These are phyloP conservation scores for Spongia lamella DNA, from an alignment of 37 sponge, comb jelly and placozoan species.

Conservation along the genomic window DNA sequence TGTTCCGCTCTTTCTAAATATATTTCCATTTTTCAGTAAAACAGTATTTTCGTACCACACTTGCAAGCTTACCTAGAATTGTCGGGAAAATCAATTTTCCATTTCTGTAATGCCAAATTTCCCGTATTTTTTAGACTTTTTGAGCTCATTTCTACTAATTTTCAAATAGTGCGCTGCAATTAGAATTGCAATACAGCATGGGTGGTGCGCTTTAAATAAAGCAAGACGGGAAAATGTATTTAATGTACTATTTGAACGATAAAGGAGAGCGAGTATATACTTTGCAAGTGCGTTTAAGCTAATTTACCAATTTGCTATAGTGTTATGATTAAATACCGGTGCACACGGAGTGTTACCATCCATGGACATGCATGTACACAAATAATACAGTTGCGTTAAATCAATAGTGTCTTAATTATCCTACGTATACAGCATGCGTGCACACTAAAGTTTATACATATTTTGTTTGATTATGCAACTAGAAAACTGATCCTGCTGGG, in stretches of 20 bases:
- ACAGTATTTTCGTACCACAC: neutral
- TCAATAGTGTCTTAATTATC: no score
- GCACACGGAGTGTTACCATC: no score
- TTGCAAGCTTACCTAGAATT: conserved; percentile 27
- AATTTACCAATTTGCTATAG: no score
- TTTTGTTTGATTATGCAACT: neutral
- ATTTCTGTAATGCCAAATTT: conserved; percentile 12
- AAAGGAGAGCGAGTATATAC: conserved; percentile 93
- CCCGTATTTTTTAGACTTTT: conserved; percentile 5
- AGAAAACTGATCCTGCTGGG: conserved; percentile 79
- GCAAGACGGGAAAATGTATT: conserved; percentile 57
- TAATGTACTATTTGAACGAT: conserved; percentile 92
- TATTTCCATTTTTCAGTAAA: no score
- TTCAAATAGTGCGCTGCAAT: neutral
- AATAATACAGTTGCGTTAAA: no score
- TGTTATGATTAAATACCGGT: no score
- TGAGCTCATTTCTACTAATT: conserved; percentile 12
- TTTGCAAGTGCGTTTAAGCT: conserved; percentile 65
- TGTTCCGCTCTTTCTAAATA: neutral
- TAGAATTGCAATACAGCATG: neutral
- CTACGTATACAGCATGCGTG: no score
- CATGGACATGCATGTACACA: no score
- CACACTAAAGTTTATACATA: neutral
- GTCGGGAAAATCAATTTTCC: conserved; percentile 55
- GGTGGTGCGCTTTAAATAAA: conserved; percentile 5